These are phyloP conservation scores for Digitonthophagus gazella DNA, from an alignment of 2,888 invertebrate genomes.

Conservation along the genomic window DNA sequence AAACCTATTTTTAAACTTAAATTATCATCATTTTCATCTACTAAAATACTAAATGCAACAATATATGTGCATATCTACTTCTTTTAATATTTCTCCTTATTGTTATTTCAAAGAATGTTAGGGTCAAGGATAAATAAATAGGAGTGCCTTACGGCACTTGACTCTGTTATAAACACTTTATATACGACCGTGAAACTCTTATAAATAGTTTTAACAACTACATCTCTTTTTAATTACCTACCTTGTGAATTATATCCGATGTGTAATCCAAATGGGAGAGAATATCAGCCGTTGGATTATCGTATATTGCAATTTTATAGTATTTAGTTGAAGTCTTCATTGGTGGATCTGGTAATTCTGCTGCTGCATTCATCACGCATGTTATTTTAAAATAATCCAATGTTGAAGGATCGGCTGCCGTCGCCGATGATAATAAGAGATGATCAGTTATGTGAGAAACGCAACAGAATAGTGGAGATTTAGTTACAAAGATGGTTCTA, in stretches of 20 bases:
- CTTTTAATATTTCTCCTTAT: no score
- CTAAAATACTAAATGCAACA: no score
- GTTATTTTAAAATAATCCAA: conserved; percentile 69
- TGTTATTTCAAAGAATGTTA: neutral
- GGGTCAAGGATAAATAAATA: neutral
- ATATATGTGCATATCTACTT: no score
- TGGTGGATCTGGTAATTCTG: conserved; percentile 73
- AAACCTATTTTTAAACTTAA: neutral
- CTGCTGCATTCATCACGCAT: conserved; percentile 78
- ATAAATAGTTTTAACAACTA: no score
- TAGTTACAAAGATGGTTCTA: conserved; percentile 20
- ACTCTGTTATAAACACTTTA: no score
- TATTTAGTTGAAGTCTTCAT: conserved; percentile 56
- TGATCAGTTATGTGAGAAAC: conserved; percentile 71
- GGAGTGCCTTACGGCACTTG: neutral
- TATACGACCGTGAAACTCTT: no score
- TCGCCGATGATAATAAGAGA: conserved; percentile 78
- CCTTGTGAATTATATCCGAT: conserved; percentile 74
- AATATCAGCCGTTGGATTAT: conserved; percentile 71
- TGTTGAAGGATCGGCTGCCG: conserved; percentile 66
- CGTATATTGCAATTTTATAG: conserved; percentile 70
- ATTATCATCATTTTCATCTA: neutral
- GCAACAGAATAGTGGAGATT: conserved; percentile 23
- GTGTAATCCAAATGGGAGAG: conserved; percentile 72
- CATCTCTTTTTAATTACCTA: conserved; percentile 44